Evolutionary conservation across 1,140 invertebrate species (phyloP).

Genomic region (Bombus sibiricus): DNA sequence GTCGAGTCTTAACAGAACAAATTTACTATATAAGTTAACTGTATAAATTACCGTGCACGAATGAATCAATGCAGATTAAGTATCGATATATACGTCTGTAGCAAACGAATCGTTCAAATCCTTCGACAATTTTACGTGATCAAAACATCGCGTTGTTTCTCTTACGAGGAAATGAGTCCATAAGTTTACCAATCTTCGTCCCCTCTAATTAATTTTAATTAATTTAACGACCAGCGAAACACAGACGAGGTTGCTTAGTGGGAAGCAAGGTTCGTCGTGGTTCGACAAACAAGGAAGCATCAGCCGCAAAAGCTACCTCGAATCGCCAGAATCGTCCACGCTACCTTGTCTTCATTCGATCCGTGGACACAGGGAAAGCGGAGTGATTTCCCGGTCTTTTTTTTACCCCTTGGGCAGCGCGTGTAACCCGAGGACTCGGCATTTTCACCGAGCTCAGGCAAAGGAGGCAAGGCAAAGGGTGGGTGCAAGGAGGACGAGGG

Average conservation of each 20-base stretch:
- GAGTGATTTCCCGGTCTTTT: not conserved
- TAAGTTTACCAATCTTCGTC: too few species aligned
- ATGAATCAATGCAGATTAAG: too few species aligned
- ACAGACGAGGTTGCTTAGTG: not conserved
- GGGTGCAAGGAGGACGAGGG: constrained; percentile 7
- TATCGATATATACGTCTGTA: too few species aligned
- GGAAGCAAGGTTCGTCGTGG: not conserved
- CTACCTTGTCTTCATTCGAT: constrained; percentile 6
- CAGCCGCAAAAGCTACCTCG: too few species aligned
- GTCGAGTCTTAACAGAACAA: constrained; percentile 3
- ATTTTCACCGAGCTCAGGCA: constrained; percentile 39
- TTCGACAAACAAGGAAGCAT: not conserved
- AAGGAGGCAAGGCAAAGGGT: constrained; percentile 31
- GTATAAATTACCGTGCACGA: too few species aligned
- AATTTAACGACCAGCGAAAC: not conserved
- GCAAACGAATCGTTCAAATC: too few species aligned
- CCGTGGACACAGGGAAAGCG: not conserved
- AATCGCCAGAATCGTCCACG: not conserved
- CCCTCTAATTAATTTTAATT: not conserved
- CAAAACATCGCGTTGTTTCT: not conserved
- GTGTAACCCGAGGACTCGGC: constrained; percentile 31
- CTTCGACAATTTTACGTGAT: too few species aligned
- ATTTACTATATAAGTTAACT: not conserved
- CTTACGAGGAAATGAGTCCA: too few species aligned
- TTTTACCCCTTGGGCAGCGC: too few species aligned